These are phyloP conservation scores for Syrmaticus mikado DNA, from an alignment of 2,113 vertebrate genomes.

Conservation along the genomic window DNA sequence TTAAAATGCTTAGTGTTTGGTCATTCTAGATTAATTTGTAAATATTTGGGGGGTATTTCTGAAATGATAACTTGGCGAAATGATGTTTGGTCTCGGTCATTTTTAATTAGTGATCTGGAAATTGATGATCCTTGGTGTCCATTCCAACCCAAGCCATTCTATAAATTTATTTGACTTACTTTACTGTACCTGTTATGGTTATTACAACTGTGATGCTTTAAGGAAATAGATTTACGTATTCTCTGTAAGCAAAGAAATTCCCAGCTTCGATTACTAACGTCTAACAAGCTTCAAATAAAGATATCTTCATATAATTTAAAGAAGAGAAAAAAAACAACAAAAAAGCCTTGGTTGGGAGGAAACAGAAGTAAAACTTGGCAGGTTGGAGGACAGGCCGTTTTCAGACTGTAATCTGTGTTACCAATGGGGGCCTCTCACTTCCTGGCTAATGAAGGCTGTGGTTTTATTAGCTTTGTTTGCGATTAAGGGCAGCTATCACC, in stretches of 20 bases:
- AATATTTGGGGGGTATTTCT: conserved; percentile 29
- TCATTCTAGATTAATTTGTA: conserved; percentile 14
- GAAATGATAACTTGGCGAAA: not conserved
- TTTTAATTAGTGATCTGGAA: not conserved
- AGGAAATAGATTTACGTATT: conserved; percentile 5
- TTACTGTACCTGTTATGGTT: not conserved
- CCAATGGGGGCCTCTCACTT: conserved; percentile 78
- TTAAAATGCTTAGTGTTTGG: not conserved
- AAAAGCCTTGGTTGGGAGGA: conserved; percentile 36
- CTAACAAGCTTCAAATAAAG: not conserved
- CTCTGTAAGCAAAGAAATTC: not conserved
- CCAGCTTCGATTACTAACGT: not conserved
- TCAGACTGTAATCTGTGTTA: conserved; percentile 75
- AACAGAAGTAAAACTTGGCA: conserved; percentile 79
- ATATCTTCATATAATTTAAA: conserved; percentile 28
- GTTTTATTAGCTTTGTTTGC: conserved; percentile 80
- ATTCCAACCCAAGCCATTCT: too few relatives aligned
- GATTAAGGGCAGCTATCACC: conserved; percentile 83
- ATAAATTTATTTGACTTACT: not conserved
- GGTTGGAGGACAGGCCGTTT: conserved; percentile 73
- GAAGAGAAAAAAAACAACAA: not conserved
- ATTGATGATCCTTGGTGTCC: too few relatives aligned
- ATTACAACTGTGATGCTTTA: not conserved
- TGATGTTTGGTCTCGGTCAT: not conserved
- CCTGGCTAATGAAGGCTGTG: conserved; percentile 79